Percentiles rank a stretch among this genome's conserved stretches.
Conservation (phyloP, 2,888 invertebrate genomes). For the Zhuqinia jingwanae region DNA sequence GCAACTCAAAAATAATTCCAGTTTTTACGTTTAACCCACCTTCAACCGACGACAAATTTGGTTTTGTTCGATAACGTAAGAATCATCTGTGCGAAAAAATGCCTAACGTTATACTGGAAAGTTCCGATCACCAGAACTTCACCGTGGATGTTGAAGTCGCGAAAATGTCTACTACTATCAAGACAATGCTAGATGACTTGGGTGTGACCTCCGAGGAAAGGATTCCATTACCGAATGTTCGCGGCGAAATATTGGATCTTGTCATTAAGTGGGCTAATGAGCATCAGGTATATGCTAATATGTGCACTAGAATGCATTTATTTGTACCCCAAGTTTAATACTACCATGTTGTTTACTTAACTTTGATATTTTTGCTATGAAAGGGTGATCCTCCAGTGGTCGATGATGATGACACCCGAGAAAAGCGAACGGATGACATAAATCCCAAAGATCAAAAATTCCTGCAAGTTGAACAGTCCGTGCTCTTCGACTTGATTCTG, state of each 20-base stretch:
- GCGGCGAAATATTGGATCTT: conserved; percentile 86
- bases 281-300: conserved; percentile 94
- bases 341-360: too few relatives aligned
- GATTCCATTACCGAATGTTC: conserved; percentile 98
- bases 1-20: too few relatives aligned
- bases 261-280: conserved; percentile 95
- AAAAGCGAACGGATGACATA: conserved; percentile 96
- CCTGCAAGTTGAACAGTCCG: conserved; percentile 98
- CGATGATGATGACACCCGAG: conserved; percentile 76
- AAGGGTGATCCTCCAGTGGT: conserved; percentile 75
- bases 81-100: too few relatives aligned
- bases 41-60: too few relatives aligned
- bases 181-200: conserved; percentile 78
- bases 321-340: too few relatives aligned
- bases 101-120: conserved; percentile 70
- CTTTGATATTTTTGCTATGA: conserved; percentile 8
- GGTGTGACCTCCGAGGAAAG: conserved; percentile 84
- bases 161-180: conserved; percentile 76
- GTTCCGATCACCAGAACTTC: conserved; percentile 73
- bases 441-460: conserved; percentile 99
- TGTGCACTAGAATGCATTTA: too few relatives aligned
- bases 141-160: conserved; percentile 73
- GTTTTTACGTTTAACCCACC: too few relatives aligned
- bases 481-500: conserved; percentile 96
- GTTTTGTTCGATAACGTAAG: too few relatives aligned